Base-by-base conservation (phyloP, 1,140 invertebrate genomes). In the Hypsibius dujardini region DNA sequence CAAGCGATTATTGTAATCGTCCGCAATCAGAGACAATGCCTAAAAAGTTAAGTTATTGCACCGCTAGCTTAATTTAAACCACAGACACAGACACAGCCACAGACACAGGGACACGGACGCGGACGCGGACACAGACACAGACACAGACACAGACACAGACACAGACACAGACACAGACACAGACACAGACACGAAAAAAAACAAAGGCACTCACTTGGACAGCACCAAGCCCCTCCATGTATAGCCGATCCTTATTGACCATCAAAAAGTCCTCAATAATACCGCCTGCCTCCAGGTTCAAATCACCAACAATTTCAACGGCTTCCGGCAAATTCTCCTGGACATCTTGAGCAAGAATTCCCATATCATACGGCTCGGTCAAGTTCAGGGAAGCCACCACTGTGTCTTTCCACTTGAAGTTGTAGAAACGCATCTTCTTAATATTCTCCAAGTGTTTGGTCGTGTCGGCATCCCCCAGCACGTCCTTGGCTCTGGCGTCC, bases 221-320 rank as follows among this genome's bases (percentile, higher is more conserved):
- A 2, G 93, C 92, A 1, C 93, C 93, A 2, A 97, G 86, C 77
- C 93, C 95, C 78, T 96, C 92, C 91, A 97, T 95, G 77, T 94
- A 93, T 76, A 81, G 77, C 47, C 78, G 76, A 70, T 80, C 89
- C 83, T 96, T 96, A 79, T 96, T 95, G 1, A 96, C 92, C 47
- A 95, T 88, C 47, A 96, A 81, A 76, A 97, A 92, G 78, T 95
- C 92, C 74, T 91, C 87, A 75, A 95, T 94, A 67, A 85, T 86
- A 72, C 87, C 85, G 12, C 93, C 93, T 77, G 89, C 89, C 1
- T 88, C 85, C 50, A 96, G 81, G 1, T 88, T 83, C 46, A 95
- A 84, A 78, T 93, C 89, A 0, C 93, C 93, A 2, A 90, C 89
- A 74, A 90, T 88, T 74, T 87, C 85, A 0, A 98, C 95, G 2